Base-by-base conservation (phyloP, 2,888 invertebrate species). In the Abscondita cerata region DNA sequence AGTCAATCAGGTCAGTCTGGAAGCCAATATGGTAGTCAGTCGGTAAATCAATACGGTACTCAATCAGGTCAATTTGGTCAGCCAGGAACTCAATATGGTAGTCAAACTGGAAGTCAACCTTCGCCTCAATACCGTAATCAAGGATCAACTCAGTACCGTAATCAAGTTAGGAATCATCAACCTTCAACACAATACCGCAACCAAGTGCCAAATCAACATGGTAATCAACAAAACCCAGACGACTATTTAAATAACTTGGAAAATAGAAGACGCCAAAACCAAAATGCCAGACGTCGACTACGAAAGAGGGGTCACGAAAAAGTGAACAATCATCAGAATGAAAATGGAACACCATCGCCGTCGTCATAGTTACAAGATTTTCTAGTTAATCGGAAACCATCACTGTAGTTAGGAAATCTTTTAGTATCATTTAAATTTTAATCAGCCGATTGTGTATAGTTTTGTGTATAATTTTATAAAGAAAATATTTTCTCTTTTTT, bases 271-370 rank as follows among this genome's bases (percentile, higher is more conserved):
- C 53, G 40, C 5, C 58, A 54, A 19, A 53, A 41, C 18, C 13
- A 46, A 15, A 31, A 40, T 25, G 20, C 50, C 1, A 62, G 50
- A 58, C 31, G 50, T 16, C 34, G 61, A 15, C 3, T 62, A 13
- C 25, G 40, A 36, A 62, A 62, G 53, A 19, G 52, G 48, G 46
- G 25, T 6, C 62, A 52, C 5, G 36, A 38, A 40, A 60, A 60
- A 18, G 4, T 31, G 31, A 57, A 41, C n/a, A 51, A 50, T 11
- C 9, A 8, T 33, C n/a, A 16, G 3, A 33, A 51, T 13, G 33
- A 51, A 33, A 15, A 6, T 34, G 51, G 34, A 16, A 5, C 12
- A 2, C 34, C 34, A 16, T 34, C 41, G 9, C 15, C 1, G 25
- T 25, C 25, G 6, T 25, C 6, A n/a, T 6, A 25, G 25, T 25